Base-by-base conservation (phyloP, 2,113 vertebrate species). In the Porphyrio hochstetteri region DNA sequence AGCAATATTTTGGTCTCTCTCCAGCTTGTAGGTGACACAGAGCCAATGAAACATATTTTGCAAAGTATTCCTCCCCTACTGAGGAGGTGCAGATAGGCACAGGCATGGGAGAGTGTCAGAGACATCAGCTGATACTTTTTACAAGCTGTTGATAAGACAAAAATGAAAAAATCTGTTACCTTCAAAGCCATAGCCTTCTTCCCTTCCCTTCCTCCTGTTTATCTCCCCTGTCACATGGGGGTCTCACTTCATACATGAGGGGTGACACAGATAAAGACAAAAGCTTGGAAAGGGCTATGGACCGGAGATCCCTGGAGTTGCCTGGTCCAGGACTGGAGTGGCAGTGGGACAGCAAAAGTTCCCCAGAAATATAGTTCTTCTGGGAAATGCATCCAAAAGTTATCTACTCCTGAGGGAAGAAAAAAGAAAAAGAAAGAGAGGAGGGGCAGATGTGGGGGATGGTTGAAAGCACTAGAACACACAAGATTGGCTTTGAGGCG, bases 1-100 rank as follows among this genome's bases (percentile, higher is more conserved):
- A 86, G 56, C 92, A 84, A 79, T 52, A 67, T 40, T 88, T 90
- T 85, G 33, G 19, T 76, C 24, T 72, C n/a, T 64, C 40, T 71
- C 60, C 38, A 76, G 15, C 31, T 36, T 64, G 35, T 68, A 79
- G 74, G 61, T 0, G 14, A 91, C 11, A 60, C 3, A 8, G 2
- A 82, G 12, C 11, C 52, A 86, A 33, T 38, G 46, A 75, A 77
- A 78, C 28, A 36, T 7, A 24, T 94, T 56, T 56, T 44, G 50
- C 13, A 38, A 77, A 86, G n/a, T 52, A 55, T 50, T 93, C 18
- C 36, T 77, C 21, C 55, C 65, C 48, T 50, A 60, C 33, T 61
- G 56, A 29, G 42, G 42, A 76, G 33, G 53, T 83, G 48, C 21
- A 81, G 59, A 56, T 50, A 85, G 31, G 16, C 38, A 83, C 3